Conservation (phyloP, 2,797 vertebrate species). For the Siniperca undulata region DNA sequence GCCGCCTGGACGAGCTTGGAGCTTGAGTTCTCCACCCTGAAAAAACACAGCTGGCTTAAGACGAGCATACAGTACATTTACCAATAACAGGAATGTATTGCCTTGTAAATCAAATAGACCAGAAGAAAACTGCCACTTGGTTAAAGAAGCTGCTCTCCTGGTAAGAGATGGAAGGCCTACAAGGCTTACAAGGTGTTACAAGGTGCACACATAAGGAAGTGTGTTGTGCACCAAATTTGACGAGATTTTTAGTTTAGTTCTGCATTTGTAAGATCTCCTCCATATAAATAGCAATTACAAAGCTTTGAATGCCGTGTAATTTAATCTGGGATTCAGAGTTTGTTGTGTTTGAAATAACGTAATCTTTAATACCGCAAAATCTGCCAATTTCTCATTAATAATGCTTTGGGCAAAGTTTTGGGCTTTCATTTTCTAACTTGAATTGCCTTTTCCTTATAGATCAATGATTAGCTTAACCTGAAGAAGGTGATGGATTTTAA, state of each 20-base stretch:
- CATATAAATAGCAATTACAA: background rate
- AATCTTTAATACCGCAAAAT: background rate
- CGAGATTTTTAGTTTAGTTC: constrained; percentile 1
- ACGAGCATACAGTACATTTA: background rate
- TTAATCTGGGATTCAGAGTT: background rate
- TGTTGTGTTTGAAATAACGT: background rate
- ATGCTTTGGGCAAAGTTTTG: background rate
- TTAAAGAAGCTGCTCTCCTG: constrained; percentile 8
- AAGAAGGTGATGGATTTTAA: constrained; percentile 62
- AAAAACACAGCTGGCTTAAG: constrained; percentile 50
- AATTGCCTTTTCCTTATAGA: background rate
- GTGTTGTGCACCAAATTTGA: background rate
- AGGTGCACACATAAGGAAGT: background rate
- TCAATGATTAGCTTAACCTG: constrained; percentile 44
- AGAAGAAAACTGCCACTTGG: constrained; percentile 9
- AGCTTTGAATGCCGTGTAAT: background rate
- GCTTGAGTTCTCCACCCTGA: constrained; percentile 96
- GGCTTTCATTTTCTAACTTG: background rate
- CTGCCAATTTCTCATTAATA: background rate
- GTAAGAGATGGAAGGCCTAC: background rate
- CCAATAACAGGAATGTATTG: constrained; percentile 19
- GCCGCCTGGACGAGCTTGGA: constrained; percentile 96
- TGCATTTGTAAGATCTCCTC: background rate
- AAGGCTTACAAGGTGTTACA: background rate
- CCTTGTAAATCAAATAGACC: constrained; percentile 35